Conservation (phyloP, 2,797 vertebrate genomes). For the Acanthornis magna region DNA sequence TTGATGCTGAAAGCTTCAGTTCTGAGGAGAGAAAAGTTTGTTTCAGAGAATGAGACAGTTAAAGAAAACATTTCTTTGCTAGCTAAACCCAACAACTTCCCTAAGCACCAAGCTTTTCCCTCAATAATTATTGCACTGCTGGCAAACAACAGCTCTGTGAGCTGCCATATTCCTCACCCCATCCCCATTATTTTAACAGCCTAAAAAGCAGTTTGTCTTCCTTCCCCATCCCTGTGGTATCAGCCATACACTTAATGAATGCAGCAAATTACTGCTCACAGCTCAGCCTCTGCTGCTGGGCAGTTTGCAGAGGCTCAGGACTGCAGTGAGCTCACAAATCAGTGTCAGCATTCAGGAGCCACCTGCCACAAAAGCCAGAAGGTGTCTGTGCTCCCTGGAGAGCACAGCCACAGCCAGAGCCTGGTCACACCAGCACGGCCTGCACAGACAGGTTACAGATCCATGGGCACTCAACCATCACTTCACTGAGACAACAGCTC, state of each 20-base stretch:
- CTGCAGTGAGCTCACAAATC: background rate
- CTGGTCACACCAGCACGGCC: background rate
- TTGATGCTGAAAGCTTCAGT: background rate
- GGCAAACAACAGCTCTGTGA: background rate
- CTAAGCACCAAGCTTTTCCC: background rate
- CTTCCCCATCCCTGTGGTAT: background rate
- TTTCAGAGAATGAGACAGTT: background rate
- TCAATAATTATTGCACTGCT: background rate
- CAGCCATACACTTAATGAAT: background rate
- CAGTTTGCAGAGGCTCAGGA: background rate
- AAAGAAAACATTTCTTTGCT: background rate
- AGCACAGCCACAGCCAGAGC: background rate
- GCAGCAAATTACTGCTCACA: background rate
- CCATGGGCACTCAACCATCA: accelerated
- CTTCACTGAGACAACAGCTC: accelerated
- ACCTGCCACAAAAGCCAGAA: background rate
- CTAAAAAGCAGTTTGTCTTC: background rate
- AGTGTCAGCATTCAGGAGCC: background rate
- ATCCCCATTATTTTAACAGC: background rate
- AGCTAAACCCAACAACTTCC: background rate
- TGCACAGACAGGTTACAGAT: background rate
- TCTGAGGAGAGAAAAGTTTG: background rate
- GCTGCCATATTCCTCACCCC: background rate
- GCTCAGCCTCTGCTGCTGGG: background rate
- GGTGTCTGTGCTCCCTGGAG: background rate